A percentile compares a stretch with the other conserved stretches of the same genome.
phyloP scores from a whole-genome alignment of 2,888 invertebrate species.

The Anorthoa munda region DNA sequence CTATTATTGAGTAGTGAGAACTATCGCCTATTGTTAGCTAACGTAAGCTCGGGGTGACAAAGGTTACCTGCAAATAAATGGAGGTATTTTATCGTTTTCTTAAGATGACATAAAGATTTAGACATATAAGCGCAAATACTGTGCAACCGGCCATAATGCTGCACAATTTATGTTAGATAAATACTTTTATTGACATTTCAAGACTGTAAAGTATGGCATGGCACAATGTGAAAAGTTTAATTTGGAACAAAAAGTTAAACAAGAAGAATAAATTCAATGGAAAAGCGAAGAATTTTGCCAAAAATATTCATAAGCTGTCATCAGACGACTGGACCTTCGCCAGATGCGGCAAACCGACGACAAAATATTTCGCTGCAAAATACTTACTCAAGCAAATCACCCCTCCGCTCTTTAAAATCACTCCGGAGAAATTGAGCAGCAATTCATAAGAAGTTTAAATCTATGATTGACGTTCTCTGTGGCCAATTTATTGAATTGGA shows the following conservation, averaged over 20 bases:
- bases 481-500: constrained; percentile 32
- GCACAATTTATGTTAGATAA: constrained; percentile 49
- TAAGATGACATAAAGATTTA: constrained; percentile 70
- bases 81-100: constrained; percentile 71
- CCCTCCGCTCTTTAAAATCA: constrained; percentile 87
- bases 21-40: constrained; percentile 69
- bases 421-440: constrained; percentile 84
- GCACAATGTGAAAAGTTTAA: constrained; percentile 67
- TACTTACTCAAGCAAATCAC: constrained; percentile 88
- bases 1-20: constrained; percentile 84
- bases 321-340: constrained; percentile 89
- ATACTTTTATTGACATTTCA: constrained; percentile 49
- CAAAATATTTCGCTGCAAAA: constrained; percentile 89
- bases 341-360: constrained; percentile 88
- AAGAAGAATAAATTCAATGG: constrained; percentile 81
- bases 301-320: constrained; percentile 91
- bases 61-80: constrained; percentile 73
- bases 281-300: constrained; percentile 86
- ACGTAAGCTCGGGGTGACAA: constrained; percentile 67
- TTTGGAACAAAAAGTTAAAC: constrained; percentile 82
- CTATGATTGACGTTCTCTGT: constrained; percentile 67
- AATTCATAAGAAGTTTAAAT: constrained; percentile 78
- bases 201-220: constrained; percentile 32
- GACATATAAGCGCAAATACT: constrained; percentile 64
- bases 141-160: constrained; percentile 46